phyloP scores from a whole-genome alignment of 2,113 vertebrate genomes.

The Myocastor coypus region DNA sequence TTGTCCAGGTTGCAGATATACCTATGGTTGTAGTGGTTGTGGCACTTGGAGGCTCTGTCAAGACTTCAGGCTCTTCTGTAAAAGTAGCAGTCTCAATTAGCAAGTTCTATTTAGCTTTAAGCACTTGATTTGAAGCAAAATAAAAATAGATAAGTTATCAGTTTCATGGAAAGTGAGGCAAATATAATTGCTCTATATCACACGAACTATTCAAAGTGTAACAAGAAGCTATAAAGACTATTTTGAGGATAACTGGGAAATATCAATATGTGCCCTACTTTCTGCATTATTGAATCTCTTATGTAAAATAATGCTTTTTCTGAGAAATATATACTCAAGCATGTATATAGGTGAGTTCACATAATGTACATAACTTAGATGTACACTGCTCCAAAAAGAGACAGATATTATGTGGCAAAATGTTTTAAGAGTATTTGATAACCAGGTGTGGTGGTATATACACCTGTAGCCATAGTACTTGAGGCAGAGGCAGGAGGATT shows the following conservation, averaged over 20 bases:
- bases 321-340: constrained; percentile 11
- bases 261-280: neutral
- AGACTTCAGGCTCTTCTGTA: constrained; percentile 93
- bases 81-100: constrained; percentile 63
- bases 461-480: neutral
- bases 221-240: neutral
- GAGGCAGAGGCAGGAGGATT: neutral
- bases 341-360: neutral
- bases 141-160: neutral
- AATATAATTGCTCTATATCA: neutral
- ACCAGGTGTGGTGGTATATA: neutral
- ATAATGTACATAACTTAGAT: neutral
- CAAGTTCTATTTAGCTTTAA: constrained; percentile 56
- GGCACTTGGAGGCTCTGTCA: constrained; percentile 97
- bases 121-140: neutral
- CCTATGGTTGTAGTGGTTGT: constrained; percentile 99
- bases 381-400: constrained; percentile 6
- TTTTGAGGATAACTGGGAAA: constrained; percentile 19
- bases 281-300: constrained; percentile 7
- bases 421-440: neutral
- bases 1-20: constrained; percentile 98
- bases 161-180: neutral
- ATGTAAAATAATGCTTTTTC: neutral
- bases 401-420: neutral
- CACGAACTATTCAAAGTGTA: neutral